Conservation (phyloP, 2,113 vertebrate species). For the Apeltes quadracus region DNA sequence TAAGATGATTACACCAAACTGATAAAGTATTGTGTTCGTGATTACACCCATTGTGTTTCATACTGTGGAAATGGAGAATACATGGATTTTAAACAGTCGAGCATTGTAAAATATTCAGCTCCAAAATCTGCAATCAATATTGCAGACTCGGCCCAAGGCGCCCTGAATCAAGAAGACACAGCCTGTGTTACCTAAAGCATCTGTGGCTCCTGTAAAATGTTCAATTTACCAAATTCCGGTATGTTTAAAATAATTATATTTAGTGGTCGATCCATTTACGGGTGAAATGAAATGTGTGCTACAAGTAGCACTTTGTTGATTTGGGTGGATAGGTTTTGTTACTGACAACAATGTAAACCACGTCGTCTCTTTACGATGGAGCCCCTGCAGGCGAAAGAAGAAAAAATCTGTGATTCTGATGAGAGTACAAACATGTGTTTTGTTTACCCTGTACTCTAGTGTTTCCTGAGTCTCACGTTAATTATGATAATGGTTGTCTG, state of each 20-base stretch:
- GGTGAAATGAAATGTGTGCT: slow-evolving; percentile 41
- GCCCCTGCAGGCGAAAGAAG: slow-evolving; percentile 1
- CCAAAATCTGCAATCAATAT: slow-evolving; percentile 41
- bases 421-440: slow-evolving; percentile 4
- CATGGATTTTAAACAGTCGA: slow-evolving; percentile 39
- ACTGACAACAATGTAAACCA: slow-evolving; percentile 12
- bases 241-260: slow-evolving; percentile 27
- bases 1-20: slow-evolving; percentile 69
- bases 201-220: slow-evolving; percentile 25
- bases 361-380: not conserved
- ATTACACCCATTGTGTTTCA: slow-evolving; percentile 69
- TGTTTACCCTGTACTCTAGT: not conserved
- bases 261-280: slow-evolving; percentile 26
- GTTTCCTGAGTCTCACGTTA: slow-evolving; percentile 11
- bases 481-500: slow-evolving; percentile 8
- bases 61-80: slow-evolving; percentile 32
- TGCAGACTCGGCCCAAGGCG: slow-evolving; percentile 9
- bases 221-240: slow-evolving; percentile 45
- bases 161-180: not conserved
- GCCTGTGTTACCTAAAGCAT: slow-evolving; percentile 34
- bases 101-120: slow-evolving; percentile 30
- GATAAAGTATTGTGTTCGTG: slow-evolving; percentile 51
- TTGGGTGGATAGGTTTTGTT: slow-evolving; percentile 31
- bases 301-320: slow-evolving; percentile 33
- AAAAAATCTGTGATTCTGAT: slow-evolving; percentile 18